These are phyloP conservation scores for Pachypanchax playfairii DNA, from an alignment of 2,113 vertebrate genomes.

Conservation along the genomic window DNA sequence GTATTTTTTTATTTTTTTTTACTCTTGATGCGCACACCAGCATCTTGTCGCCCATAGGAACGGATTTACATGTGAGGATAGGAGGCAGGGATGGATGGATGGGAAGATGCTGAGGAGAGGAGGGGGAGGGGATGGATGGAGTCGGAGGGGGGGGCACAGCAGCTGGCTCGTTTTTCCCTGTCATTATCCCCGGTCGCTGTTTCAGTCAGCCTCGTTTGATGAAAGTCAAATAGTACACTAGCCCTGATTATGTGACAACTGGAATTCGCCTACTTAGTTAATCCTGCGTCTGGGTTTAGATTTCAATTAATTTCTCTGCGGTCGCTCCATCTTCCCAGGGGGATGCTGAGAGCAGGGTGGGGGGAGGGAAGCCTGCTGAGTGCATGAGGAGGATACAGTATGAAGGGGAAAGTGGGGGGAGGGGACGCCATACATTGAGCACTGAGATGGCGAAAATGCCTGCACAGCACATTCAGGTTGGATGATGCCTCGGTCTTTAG, in stretches of 20 bases:
- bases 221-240: constrained; percentile 79
- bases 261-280: constrained; percentile 80
- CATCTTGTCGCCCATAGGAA: constrained; percentile 29
- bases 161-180: constrained; percentile 77
- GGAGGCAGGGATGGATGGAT: constrained; percentile 60
- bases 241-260: constrained; percentile 77
- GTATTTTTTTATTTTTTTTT: no score
- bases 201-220: constrained; percentile 74
- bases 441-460: constrained; percentile 64
- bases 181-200: constrained; percentile 73
- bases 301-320: constrained; percentile 79
- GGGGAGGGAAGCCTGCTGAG: constrained; percentile 53
- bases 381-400: constrained; percentile 67
- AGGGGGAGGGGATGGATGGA: constrained; percentile 44
- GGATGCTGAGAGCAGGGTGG: constrained; percentile 44
- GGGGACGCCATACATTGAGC: constrained; percentile 60
- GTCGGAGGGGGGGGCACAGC: constrained; percentile 47
- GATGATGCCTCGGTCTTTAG: constrained; percentile 46
- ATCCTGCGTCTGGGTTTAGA: constrained; percentile 74
- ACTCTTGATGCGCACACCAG: constrained; percentile 21
- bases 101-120: constrained; percentile 59
- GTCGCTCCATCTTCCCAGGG: constrained; percentile 61
- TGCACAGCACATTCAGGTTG: constrained; percentile 66
- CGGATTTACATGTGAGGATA: constrained; percentile 44
- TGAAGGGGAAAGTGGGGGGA: constrained; percentile 60